Percentiles rank a stretch among this genome's conserved stretches.
Conservation (phyloP, 1,140 invertebrate species). For the Trypoxylus dichotomus region DNA sequence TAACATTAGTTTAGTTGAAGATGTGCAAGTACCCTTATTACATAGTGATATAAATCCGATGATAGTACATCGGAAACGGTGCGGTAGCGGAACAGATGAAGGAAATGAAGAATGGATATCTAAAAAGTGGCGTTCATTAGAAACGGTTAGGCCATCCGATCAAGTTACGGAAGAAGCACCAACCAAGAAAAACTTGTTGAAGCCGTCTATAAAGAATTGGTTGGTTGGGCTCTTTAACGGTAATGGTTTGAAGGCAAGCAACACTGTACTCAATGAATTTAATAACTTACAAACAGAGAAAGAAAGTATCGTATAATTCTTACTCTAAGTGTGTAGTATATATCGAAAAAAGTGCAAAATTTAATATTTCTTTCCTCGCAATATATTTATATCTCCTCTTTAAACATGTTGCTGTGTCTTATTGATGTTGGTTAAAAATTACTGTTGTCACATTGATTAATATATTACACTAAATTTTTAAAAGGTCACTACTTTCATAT, state of each 20-base stretch:
- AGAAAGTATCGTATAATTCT: slow-evolving; percentile 51
- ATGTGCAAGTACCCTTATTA: slow-evolving; percentile 61
- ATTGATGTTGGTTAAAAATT: not conserved
- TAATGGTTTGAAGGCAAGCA: slow-evolving; percentile 64
- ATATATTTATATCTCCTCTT: not conserved
- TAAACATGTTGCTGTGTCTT: not conserved
- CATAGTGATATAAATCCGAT: slow-evolving; percentile 41
- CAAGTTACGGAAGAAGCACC: slow-evolving; percentile 50
- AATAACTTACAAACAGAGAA: slow-evolving; percentile 50
- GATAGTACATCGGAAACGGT: slow-evolving; percentile 42
- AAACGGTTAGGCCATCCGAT: slow-evolving; percentile 60
- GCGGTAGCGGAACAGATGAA: slow-evolving; percentile 45
- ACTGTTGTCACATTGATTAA: slow-evolving; percentile 21
- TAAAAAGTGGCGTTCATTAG: slow-evolving; percentile 73
- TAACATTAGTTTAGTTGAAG: slow-evolving; percentile 46
- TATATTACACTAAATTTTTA: not conserved
- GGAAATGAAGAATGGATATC: slow-evolving; percentile 49
- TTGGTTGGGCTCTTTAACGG: slow-evolving; percentile 69
- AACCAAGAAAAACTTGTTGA: slow-evolving; percentile 57
- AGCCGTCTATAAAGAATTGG: slow-evolving; percentile 67
- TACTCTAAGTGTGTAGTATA: slow-evolving; percentile 5
- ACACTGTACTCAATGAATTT: slow-evolving; percentile 53
- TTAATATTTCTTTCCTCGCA: slow-evolving; percentile 1
- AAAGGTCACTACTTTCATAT: no score
- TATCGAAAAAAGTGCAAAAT: slow-evolving; percentile 19